Evolutionary conservation across 1,140 invertebrate genomes (phyloP).

Genomic region (Drosophila eugracilis): DNA sequence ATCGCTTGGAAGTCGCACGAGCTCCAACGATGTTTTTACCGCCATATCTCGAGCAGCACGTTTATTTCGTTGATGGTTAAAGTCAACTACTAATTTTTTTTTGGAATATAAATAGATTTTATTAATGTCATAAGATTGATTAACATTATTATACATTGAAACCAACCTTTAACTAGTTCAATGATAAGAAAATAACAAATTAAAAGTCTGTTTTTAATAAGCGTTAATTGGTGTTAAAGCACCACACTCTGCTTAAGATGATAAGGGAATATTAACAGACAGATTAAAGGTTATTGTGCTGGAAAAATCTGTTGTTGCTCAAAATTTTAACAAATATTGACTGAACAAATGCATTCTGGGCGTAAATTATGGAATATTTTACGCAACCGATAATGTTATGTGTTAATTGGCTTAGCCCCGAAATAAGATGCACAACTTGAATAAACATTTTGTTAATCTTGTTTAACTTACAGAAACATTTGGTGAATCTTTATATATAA

Average conservation of each 20-base stretch:
- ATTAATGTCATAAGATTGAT: too few species aligned
- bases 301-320: not conserved
- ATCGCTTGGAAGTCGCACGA: conserved; percentile 3
- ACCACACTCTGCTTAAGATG: not conserved
- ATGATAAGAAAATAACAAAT: too few species aligned
- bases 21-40: not conserved
- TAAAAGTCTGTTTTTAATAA: not conserved
- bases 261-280: not conserved
- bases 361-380: not conserved
- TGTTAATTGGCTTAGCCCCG: not conserved
- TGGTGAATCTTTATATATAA: not conserved
- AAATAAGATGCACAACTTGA: too few species aligned
- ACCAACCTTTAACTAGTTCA: too few species aligned
- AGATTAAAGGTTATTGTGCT: conserved; percentile 14
- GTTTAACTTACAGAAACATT: not conserved
- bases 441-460: not conserved
- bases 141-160: too few species aligned
- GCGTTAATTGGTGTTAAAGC: not conserved
- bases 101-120: too few species aligned
- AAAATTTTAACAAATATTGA: not conserved
- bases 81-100: too few species aligned
- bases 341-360: not conserved
- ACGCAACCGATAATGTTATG: not conserved
- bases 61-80: not conserved
- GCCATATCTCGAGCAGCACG: not conserved